Base-by-base conservation (phyloP, 2,113 vertebrate species). In the Percopsis transmontana region DNA sequence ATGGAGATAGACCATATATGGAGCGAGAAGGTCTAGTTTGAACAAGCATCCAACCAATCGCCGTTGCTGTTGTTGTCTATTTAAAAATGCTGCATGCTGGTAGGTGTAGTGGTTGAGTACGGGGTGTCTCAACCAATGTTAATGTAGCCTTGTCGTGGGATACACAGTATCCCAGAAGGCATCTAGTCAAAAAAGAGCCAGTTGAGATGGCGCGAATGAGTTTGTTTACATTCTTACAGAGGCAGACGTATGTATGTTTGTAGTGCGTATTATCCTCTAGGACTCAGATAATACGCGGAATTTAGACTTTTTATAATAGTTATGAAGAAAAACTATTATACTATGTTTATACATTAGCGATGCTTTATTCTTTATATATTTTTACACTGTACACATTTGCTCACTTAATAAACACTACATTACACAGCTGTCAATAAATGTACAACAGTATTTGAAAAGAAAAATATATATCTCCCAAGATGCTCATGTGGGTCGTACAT, bases 381-480 rank as follows among this genome's bases (percentile, higher is more conserved):
- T 87, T 84, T 92, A 93, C 90, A 93, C 93, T 93, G 91, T 93
- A 93, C 91, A 93, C 81, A 77, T 77, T 84, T 88, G 81, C 87
- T 90, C 86, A 91, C 82, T 90, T 91, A 90, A 87, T 90, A 91
- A 91, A 92, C 89, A 93, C 89, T 91, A 92, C 89, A 87, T 90
- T 90, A 91, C 89, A 90, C 88, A 76, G 60, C 78, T 87, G 71
- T 88, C 76, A 88, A 86, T 83, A 87, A 90, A 90, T 88, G 83
- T 89, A 91, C 85, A 88, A 89, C 83, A 62, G 77, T 76, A 75
- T 77, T 82, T 76, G 82, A 88, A 87, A 90, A 91, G 75, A 88
- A 89, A 90, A 85, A 86, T 87, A 90, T 82, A 90, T 80, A 86
- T 89, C 81, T 88, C 77, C 84, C 89, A 89, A 87, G 83, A 90